Conservation (phyloP, 1,140 invertebrate species). For the Pseudomyrmex gracilis region DNA sequence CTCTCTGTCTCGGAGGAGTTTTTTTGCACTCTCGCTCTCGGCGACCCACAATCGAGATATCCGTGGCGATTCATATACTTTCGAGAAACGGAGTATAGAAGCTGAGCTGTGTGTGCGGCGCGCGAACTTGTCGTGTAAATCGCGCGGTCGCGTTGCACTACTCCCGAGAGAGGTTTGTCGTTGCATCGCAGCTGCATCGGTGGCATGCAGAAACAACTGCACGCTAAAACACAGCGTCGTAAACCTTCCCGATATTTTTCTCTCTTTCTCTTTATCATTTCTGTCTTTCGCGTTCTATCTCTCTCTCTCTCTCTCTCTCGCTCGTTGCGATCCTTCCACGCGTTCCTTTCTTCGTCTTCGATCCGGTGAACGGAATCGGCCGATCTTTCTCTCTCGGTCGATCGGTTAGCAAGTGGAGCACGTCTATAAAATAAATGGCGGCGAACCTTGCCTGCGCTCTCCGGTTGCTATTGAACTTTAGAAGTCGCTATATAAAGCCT, state of each 20-base stretch:
- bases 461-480: constrained; percentile 72
- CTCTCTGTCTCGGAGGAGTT: not conserved
- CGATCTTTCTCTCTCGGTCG: constrained; percentile 13
- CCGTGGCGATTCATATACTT: constrained; percentile 28
- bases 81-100: constrained; percentile 40
- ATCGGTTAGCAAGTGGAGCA: constrained; percentile 66
- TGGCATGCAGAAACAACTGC: constrained; percentile 51
- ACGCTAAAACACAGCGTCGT: constrained; percentile 51
- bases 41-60: constrained; percentile 31
- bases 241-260: constrained; percentile 53
- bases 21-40: constrained; percentile 30
- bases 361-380: constrained; percentile 45
- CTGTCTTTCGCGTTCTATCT: not conserved
- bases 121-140: constrained; percentile 69
- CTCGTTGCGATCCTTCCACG: no score
- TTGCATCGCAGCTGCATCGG: constrained; percentile 14
- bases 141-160: not conserved
- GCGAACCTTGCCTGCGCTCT: constrained; percentile 60
- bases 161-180: constrained; percentile 14
- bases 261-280: not conserved
- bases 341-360: constrained; percentile 9
- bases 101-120: constrained; percentile 41
- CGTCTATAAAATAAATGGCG: constrained; percentile 72
- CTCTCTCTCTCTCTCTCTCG: not conserved
- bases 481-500: constrained; percentile 66